These are phyloP conservation scores for Peromyscus nudipes DNA, from an alignment of 2,797 vertebrate species.

Conservation along the genomic window DNA sequence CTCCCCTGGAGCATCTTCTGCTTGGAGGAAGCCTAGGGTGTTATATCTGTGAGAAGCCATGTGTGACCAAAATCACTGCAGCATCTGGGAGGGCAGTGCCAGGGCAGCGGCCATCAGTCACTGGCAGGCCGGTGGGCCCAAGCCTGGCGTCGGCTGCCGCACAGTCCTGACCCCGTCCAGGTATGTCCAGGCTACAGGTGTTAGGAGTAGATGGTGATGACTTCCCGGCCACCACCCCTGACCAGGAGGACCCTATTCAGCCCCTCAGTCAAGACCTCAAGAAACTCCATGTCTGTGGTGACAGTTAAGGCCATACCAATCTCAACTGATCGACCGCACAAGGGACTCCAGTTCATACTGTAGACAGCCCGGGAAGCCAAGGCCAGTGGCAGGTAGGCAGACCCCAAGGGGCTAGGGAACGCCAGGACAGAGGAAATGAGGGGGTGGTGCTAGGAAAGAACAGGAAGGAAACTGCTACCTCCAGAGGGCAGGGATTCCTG, in stretches of 20 bases:
- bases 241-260: constrained; percentile 96
- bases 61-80: background rate
- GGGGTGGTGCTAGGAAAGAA: background rate
- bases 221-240: constrained; percentile 96
- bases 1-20: background rate
- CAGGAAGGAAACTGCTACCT: background rate
- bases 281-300: constrained; percentile 96
- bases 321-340: fast-evolving
- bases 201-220: constrained; percentile 99
- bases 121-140: background rate
- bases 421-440: background rate
- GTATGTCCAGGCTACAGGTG: background rate
- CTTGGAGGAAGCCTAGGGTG: background rate
- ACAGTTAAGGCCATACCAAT: constrained; percentile 87
- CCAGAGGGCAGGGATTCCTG: background rate
- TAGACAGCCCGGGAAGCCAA: background rate
- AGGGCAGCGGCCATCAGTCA: background rate
- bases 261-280: constrained; percentile 97
- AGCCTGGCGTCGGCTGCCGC: background rate
- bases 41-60: background rate
- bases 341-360: background rate
- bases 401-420: background rate
- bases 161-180: background rate
- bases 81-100: background rate
- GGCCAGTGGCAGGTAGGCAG: background rate